A percentile compares a stretch with the other conserved stretches of the same genome.
Conservation (phyloP, 2,888 invertebrate species). For the Netelia inedita region DNA sequence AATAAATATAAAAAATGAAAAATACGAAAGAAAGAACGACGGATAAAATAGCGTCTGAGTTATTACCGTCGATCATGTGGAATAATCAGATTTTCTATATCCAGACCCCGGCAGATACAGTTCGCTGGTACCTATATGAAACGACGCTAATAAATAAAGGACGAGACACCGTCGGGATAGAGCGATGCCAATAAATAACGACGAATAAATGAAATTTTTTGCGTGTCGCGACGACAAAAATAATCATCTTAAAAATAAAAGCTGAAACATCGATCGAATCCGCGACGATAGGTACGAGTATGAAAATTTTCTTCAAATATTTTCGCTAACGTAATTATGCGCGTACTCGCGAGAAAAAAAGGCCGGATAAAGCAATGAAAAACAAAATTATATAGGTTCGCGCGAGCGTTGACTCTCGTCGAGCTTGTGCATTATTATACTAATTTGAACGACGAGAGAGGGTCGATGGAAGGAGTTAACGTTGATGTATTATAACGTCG, state of each 20-base stretch:
- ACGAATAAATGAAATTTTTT: not conserved
- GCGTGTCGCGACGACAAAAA: not conserved
- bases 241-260: no score
- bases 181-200: no score
- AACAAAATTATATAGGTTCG: not conserved
- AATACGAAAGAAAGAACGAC: conserved; percentile 13
- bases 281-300: no score
- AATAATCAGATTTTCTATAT: conserved; percentile 50
- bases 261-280: no score
- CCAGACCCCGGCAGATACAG: not conserved
- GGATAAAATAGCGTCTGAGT: conserved; percentile 47
- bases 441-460: conserved; percentile 54
- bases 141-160: conserved; percentile 10
- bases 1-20: not conserved
- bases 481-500: conserved; percentile 57
- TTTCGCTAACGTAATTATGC: no score
- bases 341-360: conserved; percentile 8
- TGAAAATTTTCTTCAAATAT: no score
- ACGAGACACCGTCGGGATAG: not conserved
- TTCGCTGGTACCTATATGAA: not conserved
- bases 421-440: conserved; percentile 60
- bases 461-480: conserved; percentile 57
- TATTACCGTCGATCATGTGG: conserved; percentile 55
- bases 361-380: not conserved
- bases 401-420: conserved; percentile 16